These are phyloP conservation scores for Euzophera pinguis DNA, from an alignment of 2,888 invertebrate species.

Conservation along the genomic window DNA sequence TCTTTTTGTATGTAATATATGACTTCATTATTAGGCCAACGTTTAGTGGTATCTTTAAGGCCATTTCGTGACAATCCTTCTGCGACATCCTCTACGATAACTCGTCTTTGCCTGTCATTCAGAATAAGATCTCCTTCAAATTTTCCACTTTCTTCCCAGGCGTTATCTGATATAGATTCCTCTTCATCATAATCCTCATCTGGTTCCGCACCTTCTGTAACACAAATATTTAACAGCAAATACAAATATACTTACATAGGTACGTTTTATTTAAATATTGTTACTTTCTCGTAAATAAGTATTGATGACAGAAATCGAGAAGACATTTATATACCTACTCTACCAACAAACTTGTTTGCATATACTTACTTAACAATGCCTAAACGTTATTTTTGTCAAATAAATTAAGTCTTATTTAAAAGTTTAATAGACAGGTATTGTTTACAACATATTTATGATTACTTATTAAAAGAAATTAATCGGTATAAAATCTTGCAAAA, in stretches of 20 bases:
- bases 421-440: too few relatives aligned
- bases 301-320: neutral
- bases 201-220: slow-evolving; percentile 45
- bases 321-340: neutral
- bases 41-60: slow-evolving; percentile 60
- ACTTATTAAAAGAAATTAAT: too few relatives aligned
- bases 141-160: slow-evolving; percentile 75
- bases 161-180: slow-evolving; percentile 54
- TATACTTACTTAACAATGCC: too few relatives aligned
- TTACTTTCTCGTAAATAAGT: neutral
- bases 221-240: neutral
- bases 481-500: too few relatives aligned
- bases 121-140: slow-evolving; percentile 76
- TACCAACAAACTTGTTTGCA: too few relatives aligned
- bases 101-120: slow-evolving; percentile 64
- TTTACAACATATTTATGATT: too few relatives aligned
- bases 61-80: slow-evolving; percentile 70
- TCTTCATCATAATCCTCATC: slow-evolving; percentile 54
- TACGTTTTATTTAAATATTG: too few relatives aligned
- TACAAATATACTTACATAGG: neutral
- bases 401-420: too few relatives aligned
- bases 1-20: slow-evolving; percentile 66
- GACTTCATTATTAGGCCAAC: slow-evolving; percentile 72
- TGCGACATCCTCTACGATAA: slow-evolving; percentile 61
- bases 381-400: too few relatives aligned